These are phyloP conservation scores for Lycopodina hypogea DNA, from an alignment of 37 sponge, comb jelly and placozoan genomes.

Conservation along the genomic window DNA sequence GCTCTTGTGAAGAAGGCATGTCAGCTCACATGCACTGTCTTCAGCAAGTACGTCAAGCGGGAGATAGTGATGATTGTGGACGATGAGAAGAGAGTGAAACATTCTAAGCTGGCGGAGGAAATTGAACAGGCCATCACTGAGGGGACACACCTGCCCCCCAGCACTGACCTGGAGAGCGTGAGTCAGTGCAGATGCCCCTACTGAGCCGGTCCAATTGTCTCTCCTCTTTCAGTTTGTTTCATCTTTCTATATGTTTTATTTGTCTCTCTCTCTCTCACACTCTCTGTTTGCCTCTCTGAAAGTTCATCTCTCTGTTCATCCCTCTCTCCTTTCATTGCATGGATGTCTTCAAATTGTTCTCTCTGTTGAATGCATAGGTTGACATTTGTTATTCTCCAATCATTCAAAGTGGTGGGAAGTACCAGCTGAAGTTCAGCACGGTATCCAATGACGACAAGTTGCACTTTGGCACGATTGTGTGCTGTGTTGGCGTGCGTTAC, in stretches of 20 bases:
- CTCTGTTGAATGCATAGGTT: too few relatives aligned
- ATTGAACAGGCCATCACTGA: conserved; percentile 75
- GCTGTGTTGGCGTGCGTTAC: conserved; percentile 87
- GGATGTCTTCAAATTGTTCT: too few relatives aligned
- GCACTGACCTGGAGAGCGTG: conserved; percentile 76
- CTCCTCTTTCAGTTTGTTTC: too few relatives aligned
- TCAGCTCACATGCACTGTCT: conserved; percentile 83
- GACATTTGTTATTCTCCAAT: conserved; percentile 93
- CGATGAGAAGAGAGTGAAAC: conserved; percentile 90
- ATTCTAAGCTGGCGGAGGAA: conserved; percentile 73
- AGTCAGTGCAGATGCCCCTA: too few relatives aligned
- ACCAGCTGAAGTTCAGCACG: conserved; percentile 93
- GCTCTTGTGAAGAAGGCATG: conserved; percentile 77
- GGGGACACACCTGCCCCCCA: conserved; percentile 72
- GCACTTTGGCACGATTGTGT: conserved; percentile 88
- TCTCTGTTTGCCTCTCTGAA: not conserved
- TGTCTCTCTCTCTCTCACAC: not conserved
- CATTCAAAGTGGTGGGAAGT: conserved; percentile 88
- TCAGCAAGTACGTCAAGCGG: conserved; percentile 87
- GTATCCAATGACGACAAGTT: conserved; percentile 83
- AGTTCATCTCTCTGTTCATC: too few relatives aligned
- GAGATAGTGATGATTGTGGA: conserved; percentile 92
- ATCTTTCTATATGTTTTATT: too few relatives aligned
- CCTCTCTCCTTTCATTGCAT: too few relatives aligned
- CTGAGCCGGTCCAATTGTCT: not conserved